These are phyloP conservation scores for Microplitis manilae DNA, from an alignment of 2,888 invertebrate genomes.

Conservation along the genomic window DNA sequence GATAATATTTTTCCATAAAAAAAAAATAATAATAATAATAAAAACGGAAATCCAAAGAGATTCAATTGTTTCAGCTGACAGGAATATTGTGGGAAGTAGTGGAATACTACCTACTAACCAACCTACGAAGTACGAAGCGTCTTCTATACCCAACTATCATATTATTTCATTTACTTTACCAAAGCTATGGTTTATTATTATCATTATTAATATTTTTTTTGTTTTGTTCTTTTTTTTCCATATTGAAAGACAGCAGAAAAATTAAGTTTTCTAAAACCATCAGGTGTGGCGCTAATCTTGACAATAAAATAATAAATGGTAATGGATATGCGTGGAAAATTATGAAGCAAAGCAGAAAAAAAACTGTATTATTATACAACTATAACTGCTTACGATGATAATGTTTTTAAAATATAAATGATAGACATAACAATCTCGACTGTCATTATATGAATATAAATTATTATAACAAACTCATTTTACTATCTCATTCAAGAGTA, in stretches of 20 bases:
- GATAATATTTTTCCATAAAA: neutral
- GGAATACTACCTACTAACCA: no score
- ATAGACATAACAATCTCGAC: constrained; percentile 27
- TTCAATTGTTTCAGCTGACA: neutral
- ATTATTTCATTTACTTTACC: no score
- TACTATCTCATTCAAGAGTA: neutral
- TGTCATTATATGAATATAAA: constrained; percentile 19
- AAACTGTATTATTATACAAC: neutral
- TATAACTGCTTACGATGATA: neutral
- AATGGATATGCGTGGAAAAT: constrained; percentile 40
- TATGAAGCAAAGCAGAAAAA: neutral
- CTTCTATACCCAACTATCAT: no score
- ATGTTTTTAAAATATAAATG: neutral
- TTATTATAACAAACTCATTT: neutral
- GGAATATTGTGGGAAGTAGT: no score
- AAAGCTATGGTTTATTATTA: no score
- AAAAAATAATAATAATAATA: constrained; percentile 18
- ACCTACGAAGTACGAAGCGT: no score
- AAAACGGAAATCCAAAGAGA: constrained; percentile 12
- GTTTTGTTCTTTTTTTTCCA: neutral
- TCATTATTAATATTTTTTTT: neutral
- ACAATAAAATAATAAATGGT: constrained; percentile 23
- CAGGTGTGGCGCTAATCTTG: constrained; percentile 26
- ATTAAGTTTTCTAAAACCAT: constrained; percentile 17
- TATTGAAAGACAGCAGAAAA: neutral